Evolutionary conservation across 1,140 invertebrate species (phyloP).

Genomic region (Panagrolaimus sp.): DNA sequence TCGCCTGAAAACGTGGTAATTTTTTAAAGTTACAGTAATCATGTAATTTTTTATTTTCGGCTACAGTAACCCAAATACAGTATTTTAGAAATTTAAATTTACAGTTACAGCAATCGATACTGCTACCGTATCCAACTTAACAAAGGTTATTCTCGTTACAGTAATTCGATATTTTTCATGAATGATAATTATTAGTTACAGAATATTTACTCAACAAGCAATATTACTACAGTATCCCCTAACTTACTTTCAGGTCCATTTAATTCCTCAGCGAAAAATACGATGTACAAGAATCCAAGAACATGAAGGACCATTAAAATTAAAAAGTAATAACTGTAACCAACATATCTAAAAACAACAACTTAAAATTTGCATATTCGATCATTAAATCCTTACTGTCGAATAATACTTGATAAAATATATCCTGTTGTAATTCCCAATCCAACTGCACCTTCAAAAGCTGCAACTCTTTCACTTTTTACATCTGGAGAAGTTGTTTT

Average conservation of each 20-base stretch:
- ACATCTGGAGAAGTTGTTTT: conserved; percentile 20
- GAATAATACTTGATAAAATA: conserved; percentile 35
- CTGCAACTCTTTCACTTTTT: conserved; percentile 39
- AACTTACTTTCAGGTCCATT: no score
- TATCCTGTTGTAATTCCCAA: conserved; percentile 37
- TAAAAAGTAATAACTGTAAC: conserved; percentile 28
- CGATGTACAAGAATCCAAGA: background rate
- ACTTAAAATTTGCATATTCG: background rate
- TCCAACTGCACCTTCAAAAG: conserved; percentile 40
- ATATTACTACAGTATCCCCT: no score
- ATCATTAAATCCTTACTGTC: conserved; percentile 35
- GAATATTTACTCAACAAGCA: no score
- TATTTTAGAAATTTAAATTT: no score
- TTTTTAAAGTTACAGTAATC: background rate
- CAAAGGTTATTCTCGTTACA: no score
- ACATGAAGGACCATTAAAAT: conserved; percentile 33
- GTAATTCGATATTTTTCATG: no score
- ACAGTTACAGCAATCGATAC: no score
- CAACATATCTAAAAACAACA: conserved; percentile 31
- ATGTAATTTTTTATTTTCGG: no score
- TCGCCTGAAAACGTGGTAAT: background rate
- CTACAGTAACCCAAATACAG: no score
- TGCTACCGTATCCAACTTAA: no score
- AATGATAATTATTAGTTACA: no score
- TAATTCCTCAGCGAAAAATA: background rate